Base-by-base conservation (phyloP, 2,797 vertebrate species). In the Rhodeus uyekii region DNA sequence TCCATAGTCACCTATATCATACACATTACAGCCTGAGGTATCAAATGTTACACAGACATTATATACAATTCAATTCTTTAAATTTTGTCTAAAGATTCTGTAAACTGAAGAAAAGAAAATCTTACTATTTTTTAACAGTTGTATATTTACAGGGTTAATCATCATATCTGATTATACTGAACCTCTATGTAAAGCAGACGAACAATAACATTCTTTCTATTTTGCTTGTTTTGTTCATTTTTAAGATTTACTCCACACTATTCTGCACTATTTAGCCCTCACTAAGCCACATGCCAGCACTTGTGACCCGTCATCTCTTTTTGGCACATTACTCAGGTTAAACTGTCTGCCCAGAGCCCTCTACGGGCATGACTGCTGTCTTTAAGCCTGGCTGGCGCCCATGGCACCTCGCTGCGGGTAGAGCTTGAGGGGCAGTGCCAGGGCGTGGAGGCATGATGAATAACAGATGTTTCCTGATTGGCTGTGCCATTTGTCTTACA, bases 391-490 rank as follows among this genome's bases (percentile, higher is more conserved):
- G 78, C 88, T 46, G 84, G 73, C 24, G 38, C 74, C 9, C 5
- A 44, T 4, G 34, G 50, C 83, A 84, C 84, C 32, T 75, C 53
- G 84, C 82, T 16, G 69, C 50, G 61, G 82, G 74, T 68, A 42
- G 65, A 81, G 83, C 68, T 79, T 61, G 83, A 4, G 72, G 87
- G 83, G 67, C 83, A 82, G 87, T 83, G 88, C 86, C 89, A 88
- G 88, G 83, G 83, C 87, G 50, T 64, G 83, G 87, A 88, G 83
- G 83, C 76, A 81, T 89, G 89, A 91, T 90, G 87, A 91, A 92
- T 91, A 93, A 91, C 92, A 93, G 91, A 93, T 95, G 92, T 90
- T 92, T 90, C 89, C 89, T 90, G 91, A 91, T 91, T 90, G 89
- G 86, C 89, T 78, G 55, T 87, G 85, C 90, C 88, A 93, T 95